Evolutionary conservation across 1,140 invertebrate genomes (phyloP).

Genomic region (Philotrypesis tridentata): DNA sequence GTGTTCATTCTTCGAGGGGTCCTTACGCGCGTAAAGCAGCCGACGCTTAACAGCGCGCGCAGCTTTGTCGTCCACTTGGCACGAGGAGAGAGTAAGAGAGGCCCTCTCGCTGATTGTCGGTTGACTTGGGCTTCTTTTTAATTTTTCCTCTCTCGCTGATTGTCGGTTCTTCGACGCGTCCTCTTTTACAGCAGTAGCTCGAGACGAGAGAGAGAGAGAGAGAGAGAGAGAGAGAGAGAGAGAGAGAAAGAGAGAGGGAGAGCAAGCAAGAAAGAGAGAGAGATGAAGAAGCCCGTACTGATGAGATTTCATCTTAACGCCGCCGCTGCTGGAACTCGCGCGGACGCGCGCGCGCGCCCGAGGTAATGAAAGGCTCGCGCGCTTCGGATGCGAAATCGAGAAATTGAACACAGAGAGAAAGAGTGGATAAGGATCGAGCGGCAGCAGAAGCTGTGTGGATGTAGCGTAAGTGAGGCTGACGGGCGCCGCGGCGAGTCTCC

Average conservation of each 20-base stretch:
- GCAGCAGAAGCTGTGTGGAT: not conserved
- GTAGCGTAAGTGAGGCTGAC: conserved; percentile 16
- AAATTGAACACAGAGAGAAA: conserved; percentile 3
- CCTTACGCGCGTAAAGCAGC: not conserved
- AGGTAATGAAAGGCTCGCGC: conserved; percentile 6
- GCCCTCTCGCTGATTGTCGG: not conserved
- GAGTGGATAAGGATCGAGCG: not conserved
- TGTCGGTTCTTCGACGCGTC: not conserved
- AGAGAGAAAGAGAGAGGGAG: too few species aligned
- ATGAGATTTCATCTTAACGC: conserved; percentile 24
- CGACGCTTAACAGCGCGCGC: not conserved
- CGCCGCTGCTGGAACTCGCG: not conserved
- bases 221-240: too few species aligned
- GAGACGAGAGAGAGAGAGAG: not conserved
- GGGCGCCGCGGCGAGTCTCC: not conserved
- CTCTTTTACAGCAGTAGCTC: not conserved
- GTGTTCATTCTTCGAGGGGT: not conserved
- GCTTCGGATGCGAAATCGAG: conserved; percentile 3
- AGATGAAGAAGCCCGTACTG: not conserved
- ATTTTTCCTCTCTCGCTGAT: not conserved
- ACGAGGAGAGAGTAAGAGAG: too few species aligned
- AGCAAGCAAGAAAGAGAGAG: too few species aligned
- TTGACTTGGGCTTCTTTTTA: conserved; percentile 10
- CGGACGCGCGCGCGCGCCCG: not conserved
- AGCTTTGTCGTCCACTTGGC: not conserved